Percentiles rank a stretch among this genome's conserved stretches.
Evolutionary conservation across 2,888 invertebrate genomes (phyloP).

Genomic region (Ochlodes sylvanus): DNA sequence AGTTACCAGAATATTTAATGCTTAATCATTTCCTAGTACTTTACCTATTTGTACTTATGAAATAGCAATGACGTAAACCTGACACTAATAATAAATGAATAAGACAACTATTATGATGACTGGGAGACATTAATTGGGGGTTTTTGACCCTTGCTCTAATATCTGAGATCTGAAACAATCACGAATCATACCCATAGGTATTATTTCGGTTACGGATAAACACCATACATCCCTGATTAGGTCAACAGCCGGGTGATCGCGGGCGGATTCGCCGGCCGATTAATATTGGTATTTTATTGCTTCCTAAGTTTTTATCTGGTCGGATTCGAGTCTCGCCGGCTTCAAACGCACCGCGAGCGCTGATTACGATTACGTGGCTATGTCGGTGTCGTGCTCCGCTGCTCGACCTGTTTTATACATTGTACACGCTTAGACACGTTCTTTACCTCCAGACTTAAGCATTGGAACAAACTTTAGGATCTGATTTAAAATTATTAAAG

Average conservation of each 20-base stretch:
- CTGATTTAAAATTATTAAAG: too few relatives aligned
- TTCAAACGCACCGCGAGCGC: conserved; percentile 44
- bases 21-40: too few relatives aligned
- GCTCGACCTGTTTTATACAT: conserved; percentile 1
- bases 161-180: too few relatives aligned
- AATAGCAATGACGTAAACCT: too few relatives aligned
- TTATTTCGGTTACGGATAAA: neutral
- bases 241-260: conserved; percentile 28
- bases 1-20: too few relatives aligned
- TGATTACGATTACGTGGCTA: conserved; percentile 45
- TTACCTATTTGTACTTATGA: too few relatives aligned
- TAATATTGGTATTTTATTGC: conserved; percentile 49
- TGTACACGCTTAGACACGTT: neutral
- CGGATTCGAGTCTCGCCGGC: conserved; percentile 36
- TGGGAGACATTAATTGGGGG: too few relatives aligned
- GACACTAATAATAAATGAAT: too few relatives aligned
- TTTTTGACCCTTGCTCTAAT: too few relatives aligned
- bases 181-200: too few relatives aligned
- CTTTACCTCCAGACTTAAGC: neutral
- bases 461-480: too few relatives aligned
- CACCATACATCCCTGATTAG: conserved; percentile 6
- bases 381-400: conserved; percentile 24
- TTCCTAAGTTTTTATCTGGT: conserved; percentile 45
- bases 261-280: conserved; percentile 40
- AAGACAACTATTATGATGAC: too few relatives aligned